phyloP scores from a whole-genome alignment of 1,140 invertebrate species.

The Aphidius ervi region DNA sequence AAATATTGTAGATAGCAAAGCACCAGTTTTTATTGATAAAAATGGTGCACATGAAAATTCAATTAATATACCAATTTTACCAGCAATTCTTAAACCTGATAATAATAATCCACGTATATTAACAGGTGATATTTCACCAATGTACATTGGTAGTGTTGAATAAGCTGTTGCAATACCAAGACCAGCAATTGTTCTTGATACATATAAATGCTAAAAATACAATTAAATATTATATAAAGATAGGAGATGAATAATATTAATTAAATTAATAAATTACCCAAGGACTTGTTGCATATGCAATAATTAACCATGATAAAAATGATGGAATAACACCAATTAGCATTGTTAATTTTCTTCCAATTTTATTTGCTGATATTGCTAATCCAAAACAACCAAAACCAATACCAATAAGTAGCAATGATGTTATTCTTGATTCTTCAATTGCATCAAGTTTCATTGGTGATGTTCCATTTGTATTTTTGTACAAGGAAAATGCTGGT shows the following conservation, averaged over 20 bases:
- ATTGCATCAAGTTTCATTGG: conserved; percentile 17
- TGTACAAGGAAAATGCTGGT: conserved; percentile 16
- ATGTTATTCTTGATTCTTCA: conserved; percentile 24
- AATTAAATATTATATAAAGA: conserved; percentile 46
- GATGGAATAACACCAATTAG: conserved; percentile 58
- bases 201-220: conserved; percentile 23
- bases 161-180: conserved; percentile 61
- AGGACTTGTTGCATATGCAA: conserved; percentile 48
- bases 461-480: conserved; percentile 6
- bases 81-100: conserved; percentile 56
- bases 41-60: conserved; percentile 62
- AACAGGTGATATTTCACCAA: conserved; percentile 61
- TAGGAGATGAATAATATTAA: conserved; percentile 11
- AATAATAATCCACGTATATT: conserved; percentile 64
- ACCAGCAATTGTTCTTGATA: conserved; percentile 52
- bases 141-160: conserved; percentile 58
- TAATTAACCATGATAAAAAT: conserved; percentile 60
- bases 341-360: conserved; percentile 64
- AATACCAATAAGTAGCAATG: conserved; percentile 17
- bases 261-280: conserved; percentile 1
- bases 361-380: conserved; percentile 22
- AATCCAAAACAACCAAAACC: conserved; percentile 4
- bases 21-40: conserved; percentile 55
- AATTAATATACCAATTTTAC: conserved; percentile 59
- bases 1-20: conserved; percentile 52